Evolutionary conservation across 2,797 vertebrate species (phyloP).

Genomic region (Spinus olivaceus): DNA sequence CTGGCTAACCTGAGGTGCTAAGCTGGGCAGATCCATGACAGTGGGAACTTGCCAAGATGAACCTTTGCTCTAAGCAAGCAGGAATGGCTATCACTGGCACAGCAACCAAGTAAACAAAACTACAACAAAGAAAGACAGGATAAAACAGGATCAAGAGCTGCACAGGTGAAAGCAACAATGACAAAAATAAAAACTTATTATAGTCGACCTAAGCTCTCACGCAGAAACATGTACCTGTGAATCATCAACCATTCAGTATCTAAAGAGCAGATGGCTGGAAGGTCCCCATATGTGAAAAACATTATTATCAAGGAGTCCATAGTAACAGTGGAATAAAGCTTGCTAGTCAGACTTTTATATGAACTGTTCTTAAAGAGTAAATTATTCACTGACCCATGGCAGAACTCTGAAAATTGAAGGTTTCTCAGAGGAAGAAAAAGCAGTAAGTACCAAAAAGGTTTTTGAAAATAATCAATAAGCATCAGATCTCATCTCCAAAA

Average conservation of each 20-base stretch:
- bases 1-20: conserved; percentile 13
- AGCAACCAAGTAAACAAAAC: conserved; percentile 65
- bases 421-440: background rate
- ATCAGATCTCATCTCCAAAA: background rate
- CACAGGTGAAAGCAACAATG: conserved; percentile 55
- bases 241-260: conserved; percentile 43
- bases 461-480: background rate
- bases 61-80: conserved; percentile 44
- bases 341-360: background rate
- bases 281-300: conserved; percentile 18
- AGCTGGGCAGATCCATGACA: conserved; percentile 13
- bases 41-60: conserved; percentile 6
- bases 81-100: conserved; percentile 14
- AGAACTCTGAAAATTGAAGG: background rate
- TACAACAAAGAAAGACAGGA: conserved; percentile 54
- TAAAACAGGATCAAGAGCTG: conserved; percentile 49
- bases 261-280: conserved; percentile 42
- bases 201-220: background rate
- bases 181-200: conserved; percentile 38
- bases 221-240: conserved; percentile 21
- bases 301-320: background rate
- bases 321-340: conserved; percentile 22
- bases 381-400: background rate
- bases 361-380: background rate
- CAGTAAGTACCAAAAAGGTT: background rate